phyloP scores from a whole-genome alignment of 2,113 vertebrate genomes.

The Lepus timidus region DNA sequence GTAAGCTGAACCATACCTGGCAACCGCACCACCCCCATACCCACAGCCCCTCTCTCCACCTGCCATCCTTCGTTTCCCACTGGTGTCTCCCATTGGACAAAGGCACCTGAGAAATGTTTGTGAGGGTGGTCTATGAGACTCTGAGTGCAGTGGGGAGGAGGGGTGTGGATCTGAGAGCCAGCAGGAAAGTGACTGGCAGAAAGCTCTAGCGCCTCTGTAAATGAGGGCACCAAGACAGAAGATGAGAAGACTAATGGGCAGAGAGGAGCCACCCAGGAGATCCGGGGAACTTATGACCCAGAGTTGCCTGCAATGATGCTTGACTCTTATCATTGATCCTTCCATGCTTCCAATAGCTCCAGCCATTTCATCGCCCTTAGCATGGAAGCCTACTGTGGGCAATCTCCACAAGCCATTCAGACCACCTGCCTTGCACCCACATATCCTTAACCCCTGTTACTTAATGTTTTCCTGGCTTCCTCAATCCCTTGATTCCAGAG shows the following conservation, averaged over 20 bases:
- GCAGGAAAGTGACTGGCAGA: not conserved
- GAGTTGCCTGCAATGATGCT: not conserved
- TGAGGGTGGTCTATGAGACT: not conserved
- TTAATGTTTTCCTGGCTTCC: not conserved
- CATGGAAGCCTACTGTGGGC: too few species aligned
- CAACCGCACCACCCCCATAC: not conserved
- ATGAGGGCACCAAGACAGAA: not conserved
- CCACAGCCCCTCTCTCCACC: not conserved
- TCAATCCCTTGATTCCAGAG: not conserved
- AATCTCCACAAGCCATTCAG: not conserved
- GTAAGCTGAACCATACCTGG: not conserved
- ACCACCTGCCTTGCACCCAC: not conserved
- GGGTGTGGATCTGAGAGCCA: not conserved
- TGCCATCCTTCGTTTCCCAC: not conserved
- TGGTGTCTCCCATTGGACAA: not conserved
- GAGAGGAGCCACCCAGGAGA: not conserved
- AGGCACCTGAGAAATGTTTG: not conserved
- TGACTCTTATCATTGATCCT: not conserved
- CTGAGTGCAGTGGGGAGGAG: not conserved
- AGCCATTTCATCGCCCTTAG: not conserved
- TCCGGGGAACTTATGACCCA: not conserved
- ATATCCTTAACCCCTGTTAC: fast-evolving
- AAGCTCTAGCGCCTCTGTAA: too few species aligned
- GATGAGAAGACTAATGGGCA: not conserved
- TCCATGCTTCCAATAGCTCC: not conserved